Base-by-base conservation (phyloP, 2,797 vertebrate species). In the Mergus octosetaceus region DNA sequence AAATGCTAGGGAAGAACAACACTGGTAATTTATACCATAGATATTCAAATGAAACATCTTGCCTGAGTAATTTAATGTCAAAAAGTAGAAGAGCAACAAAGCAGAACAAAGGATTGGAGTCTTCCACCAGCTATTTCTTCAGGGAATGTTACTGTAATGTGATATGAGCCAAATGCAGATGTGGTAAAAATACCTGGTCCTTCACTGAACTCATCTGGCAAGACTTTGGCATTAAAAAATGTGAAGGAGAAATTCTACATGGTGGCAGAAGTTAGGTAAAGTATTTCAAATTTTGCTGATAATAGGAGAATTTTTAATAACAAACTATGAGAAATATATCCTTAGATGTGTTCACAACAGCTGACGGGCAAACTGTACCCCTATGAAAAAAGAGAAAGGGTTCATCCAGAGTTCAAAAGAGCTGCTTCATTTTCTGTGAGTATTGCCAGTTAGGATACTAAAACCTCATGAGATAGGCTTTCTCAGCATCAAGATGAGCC, bases 11-110 rank as follows among this genome's bases (percentile, higher is more conserved):
- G 92, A 65, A 89, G 90, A 96, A 85, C 93, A 97, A 96, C 94
- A 97, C 91, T 95, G 77, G 97, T 94, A 97, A 97, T 97, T 98
- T 97, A 95, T 81, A 91, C 95, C 83, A 96, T 87, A 96, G 96
- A 97, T 97, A 97, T 95, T 98, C 96, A 97, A 97, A 97, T 96
- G 95, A 97, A 97, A 92, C 94, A 90, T 94, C 38, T 15, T 47
- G 76, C 87, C 95, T 90, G 60, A 91, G 87, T 93, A 96, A 95
- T 97, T 97, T 94, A 56, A 85, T 83, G 92, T 94, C 93, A 97
- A 77, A 82, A 60, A 95, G 91, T 45, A 96, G 81, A 95, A 91
- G 13, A 87, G 87, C 21, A 0, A 3, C 77, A 94, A 87, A 96
- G 82, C 47, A 95, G 85, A 91, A 91, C 87, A 95, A 90, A 97